Percentiles rank a stretch among this genome's conserved stretches.
Conservation (phyloP, 2,888 invertebrate species). For the Philaethria dido region DNA sequence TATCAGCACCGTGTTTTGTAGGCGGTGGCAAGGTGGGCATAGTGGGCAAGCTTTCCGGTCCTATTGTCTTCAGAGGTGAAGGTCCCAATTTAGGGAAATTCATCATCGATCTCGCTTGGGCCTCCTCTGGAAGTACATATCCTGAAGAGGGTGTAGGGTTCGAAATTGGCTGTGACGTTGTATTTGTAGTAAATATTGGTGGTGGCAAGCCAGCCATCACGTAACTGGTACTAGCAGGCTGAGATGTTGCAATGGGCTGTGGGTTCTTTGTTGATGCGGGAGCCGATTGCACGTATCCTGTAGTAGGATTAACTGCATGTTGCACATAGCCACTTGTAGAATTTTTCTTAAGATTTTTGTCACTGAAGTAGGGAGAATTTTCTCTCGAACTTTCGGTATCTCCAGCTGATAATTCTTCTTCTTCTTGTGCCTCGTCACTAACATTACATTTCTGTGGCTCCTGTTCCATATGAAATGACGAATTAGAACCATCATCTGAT, state of each 20-base stretch:
- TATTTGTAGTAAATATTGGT: conserved; percentile 69
- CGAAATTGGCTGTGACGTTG: conserved; percentile 53
- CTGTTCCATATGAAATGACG: conserved; percentile 68
- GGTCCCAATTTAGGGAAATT: conserved; percentile 66
- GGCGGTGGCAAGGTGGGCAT: conserved; percentile 73
- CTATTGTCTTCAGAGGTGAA: conserved; percentile 64
- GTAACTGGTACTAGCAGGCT: conserved; percentile 71
- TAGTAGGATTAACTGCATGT: conserved; percentile 54
- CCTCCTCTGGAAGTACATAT: conserved; percentile 72
- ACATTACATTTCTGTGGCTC: conserved; percentile 59
- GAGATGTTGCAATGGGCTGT: conserved; percentile 50
- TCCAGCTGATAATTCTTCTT: conserved; percentile 59
- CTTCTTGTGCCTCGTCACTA: conserved; percentile 53
- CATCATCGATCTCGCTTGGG: conserved; percentile 63
- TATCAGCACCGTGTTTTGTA: conserved; percentile 66
- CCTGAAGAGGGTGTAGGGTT: conserved; percentile 64
- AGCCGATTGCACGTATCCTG: conserved; percentile 65
- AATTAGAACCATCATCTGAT: conserved; percentile 73
- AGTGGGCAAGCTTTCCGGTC: conserved; percentile 75
- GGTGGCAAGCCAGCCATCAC: conserved; percentile 74
- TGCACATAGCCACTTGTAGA: conserved; percentile 66
- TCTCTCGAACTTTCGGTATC: conserved; percentile 63
- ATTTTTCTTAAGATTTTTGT: conserved; percentile 65
- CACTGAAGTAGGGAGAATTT: conserved; percentile 65
- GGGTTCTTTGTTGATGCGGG: conserved; percentile 54